These are phyloP conservation scores for Neoseiulus cucumeris DNA, from an alignment of 1,140 invertebrate genomes.

Conservation along the genomic window DNA sequence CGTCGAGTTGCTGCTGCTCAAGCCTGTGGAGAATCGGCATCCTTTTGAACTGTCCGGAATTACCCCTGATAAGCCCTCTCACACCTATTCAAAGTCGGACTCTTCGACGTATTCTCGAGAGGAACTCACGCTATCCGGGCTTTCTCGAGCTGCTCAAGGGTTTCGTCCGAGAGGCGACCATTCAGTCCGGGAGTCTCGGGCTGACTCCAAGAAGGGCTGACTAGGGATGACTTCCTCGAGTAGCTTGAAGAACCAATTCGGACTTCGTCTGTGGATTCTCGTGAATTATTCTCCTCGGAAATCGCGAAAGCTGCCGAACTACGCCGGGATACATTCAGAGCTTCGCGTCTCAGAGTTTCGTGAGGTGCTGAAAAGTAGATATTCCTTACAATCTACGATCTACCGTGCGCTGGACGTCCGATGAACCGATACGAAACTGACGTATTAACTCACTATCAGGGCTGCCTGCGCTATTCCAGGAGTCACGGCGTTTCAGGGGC, in stretches of 20 bases:
- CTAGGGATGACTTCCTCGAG: background rate
- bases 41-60: too few relatives aligned
- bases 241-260: background rate
- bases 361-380: background rate
- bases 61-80: too few relatives aligned
- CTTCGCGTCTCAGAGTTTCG: background rate
- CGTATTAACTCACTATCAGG: too few relatives aligned
- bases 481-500: background rate
- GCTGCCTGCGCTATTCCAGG: too few relatives aligned
- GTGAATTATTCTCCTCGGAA: background rate
- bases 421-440: too few relatives aligned
- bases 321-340: background rate
- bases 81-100: too few relatives aligned
- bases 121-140: background rate
- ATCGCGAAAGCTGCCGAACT: background rate
- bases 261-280: background rate
- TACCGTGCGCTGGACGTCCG: background rate
- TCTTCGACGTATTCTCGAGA: too few relatives aligned
- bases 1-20: background rate
- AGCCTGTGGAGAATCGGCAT: background rate
- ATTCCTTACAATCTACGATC: background rate
- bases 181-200: background rate
- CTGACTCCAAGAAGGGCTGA: background rate
- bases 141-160: constrained; percentile 1
- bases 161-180: background rate